Conservation (phyloP, 1,140 invertebrate genomes). For the Asobara japonica region DNA sequence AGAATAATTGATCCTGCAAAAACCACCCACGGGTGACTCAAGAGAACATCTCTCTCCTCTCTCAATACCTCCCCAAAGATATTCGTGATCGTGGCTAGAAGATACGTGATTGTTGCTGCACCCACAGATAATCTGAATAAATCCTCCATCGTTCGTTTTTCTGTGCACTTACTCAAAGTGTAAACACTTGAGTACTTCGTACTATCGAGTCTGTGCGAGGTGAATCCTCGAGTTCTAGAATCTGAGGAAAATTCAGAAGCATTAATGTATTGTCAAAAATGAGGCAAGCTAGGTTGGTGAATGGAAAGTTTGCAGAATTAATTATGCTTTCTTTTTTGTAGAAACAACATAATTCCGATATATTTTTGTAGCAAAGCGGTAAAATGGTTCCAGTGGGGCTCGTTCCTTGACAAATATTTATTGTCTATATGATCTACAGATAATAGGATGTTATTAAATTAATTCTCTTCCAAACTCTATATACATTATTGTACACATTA, state of each 20-base stretch:
- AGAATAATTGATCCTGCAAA: neutral
- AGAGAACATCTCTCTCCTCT: neutral
- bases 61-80: neutral
- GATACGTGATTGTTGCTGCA: neutral
- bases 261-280: neutral
- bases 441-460: no score
- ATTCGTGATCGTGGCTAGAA: neutral
- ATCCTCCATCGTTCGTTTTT: neutral
- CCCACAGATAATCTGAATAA: neutral
- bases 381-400: no score
- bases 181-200: neutral
- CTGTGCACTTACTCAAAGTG: neutral
- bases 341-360: no score
- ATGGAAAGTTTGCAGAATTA: neutral
- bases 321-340: constrained; percentile 6
- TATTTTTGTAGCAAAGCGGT: no score
- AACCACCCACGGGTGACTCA: neutral
- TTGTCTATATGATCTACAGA: no score
- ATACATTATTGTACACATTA: no score
- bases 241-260: neutral
- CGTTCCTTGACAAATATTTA: no score
- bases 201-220: neutral
- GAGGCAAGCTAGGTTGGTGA: no score
- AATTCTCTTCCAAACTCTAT: no score
- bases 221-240: neutral